Evolutionary conservation across 2,888 invertebrate species (phyloP).

Genomic region (Perizoma affinitatum): DNA sequence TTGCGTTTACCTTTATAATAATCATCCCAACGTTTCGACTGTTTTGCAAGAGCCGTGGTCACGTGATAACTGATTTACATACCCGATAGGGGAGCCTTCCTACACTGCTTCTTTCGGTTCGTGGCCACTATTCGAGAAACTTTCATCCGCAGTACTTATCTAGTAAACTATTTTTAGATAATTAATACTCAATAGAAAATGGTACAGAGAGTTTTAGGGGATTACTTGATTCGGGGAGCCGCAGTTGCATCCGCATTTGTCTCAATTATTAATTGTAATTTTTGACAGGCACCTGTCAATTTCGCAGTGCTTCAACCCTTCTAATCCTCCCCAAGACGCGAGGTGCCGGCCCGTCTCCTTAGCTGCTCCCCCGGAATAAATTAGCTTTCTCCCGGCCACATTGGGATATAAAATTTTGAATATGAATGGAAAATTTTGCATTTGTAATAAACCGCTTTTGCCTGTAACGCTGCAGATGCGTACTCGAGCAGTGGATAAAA

Average conservation of each 20-base stretch:
- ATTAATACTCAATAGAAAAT: no score
- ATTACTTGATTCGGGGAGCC: slow-evolving; percentile 9
- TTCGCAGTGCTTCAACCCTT: slow-evolving; percentile 79
- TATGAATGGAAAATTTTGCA: slow-evolving; percentile 95
- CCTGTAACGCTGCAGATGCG: slow-evolving; percentile 77
- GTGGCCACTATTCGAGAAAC: no score
- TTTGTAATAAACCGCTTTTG: slow-evolving; percentile 90
- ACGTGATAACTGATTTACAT: no score
- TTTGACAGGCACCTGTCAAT: slow-evolving; percentile 84
- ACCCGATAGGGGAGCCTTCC: no score
- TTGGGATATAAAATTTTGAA: slow-evolving; percentile 95
- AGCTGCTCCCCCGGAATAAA: slow-evolving; percentile 87
- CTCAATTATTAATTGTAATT: slow-evolving; percentile 84
- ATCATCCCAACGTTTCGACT: no score
- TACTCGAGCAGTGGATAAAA: slow-evolving; percentile 75
- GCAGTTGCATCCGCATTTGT: slow-evolving; percentile 63
- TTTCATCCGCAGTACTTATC: no score
- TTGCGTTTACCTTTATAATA: no score
- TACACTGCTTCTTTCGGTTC: no score
- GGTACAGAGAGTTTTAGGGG: no score
- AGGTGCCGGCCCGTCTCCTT: slow-evolving; percentile 74
- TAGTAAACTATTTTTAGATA: no score
- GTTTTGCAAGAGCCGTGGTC: no score
- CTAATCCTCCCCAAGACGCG: slow-evolving; percentile 81
- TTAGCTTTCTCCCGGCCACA: slow-evolving; percentile 88